Base-by-base conservation (phyloP, 2,113 vertebrate species). In the Tragelaphus imberbis region DNA sequence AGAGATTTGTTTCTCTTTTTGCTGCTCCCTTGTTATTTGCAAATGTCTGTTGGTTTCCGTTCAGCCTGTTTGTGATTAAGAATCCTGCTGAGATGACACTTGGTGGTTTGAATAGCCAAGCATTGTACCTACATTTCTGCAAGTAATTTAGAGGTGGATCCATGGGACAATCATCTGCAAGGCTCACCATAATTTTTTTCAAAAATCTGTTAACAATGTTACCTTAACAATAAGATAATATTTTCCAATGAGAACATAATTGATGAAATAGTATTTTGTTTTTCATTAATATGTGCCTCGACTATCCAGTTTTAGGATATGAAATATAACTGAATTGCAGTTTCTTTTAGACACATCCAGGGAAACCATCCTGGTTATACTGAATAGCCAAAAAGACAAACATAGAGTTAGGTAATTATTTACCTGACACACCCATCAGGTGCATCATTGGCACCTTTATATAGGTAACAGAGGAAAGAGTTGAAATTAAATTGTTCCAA, bases 401-500 rank as follows among this genome's bases (percentile, higher is more conserved):
- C 55, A 40, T 6, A 95, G 51, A 10, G 84, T 89, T 89, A 95
- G 30, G 21, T 96, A 47, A 96, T 89, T 91, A 81, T 87, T 93
- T 90, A 21, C 3, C 4, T 47, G 0, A 0, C 63, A 28, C 14
- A 2, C 49, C 79, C 96, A 97, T 90, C 28, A 96, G 89, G 65
- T 91, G 49, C 4, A 0, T 96, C 59, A 94, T 49, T 94, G 33
- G 90, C 98, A 80, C 0, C 58, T 58, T 82, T 88, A 65, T 79
- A 13, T 8, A 33, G 92, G 53, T 87, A 9, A 36, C 2, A 33
- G 36, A 90, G 13, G 1, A 12, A 93, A 92, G 53, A 47, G 94
- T 97, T 75, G 95, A 92, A 98, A 95, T 96, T 91, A 95, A 92
- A 98, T 90, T 36, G 36, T 91, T 85, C 36, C 82, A 30, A 96